phyloP scores from a whole-genome alignment of 2,888 invertebrate genomes.

The Bibio marci region DNA sequence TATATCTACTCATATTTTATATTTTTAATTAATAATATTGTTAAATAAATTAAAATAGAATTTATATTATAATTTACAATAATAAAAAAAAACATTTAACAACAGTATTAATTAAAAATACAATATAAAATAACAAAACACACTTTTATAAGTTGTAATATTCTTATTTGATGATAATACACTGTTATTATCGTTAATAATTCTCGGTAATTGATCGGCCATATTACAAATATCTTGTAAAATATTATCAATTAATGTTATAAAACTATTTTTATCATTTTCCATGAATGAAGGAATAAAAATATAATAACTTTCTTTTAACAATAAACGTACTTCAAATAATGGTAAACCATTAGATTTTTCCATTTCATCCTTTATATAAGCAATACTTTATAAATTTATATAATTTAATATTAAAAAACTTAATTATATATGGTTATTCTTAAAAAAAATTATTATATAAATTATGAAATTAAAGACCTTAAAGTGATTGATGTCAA shows the following conservation, averaged over 20 bases:
- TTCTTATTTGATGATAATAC: too few species aligned
- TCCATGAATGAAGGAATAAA: slow-evolving; percentile 59
- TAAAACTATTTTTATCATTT: slow-evolving; percentile 47
- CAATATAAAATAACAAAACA: too few species aligned
- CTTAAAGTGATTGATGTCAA: slow-evolving; percentile 21
- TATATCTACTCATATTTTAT: too few species aligned
- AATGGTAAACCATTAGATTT: slow-evolving; percentile 34
- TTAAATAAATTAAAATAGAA: too few species aligned
- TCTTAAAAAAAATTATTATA: too few species aligned
- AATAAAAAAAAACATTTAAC: too few species aligned
- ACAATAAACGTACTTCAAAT: slow-evolving; percentile 58
- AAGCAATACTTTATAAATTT: slow-evolving; percentile 6
- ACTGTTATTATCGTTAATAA: slow-evolving; percentile 31
- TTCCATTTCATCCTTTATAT: slow-evolving; percentile 9
- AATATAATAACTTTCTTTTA: slow-evolving; percentile 50
- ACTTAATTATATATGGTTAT: too few species aligned
- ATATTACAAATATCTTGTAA: slow-evolving; percentile 65
- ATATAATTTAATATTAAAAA: too few species aligned
- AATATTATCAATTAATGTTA: slow-evolving; percentile 49
- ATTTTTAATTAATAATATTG: too few species aligned
- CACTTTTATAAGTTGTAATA: too few species aligned
- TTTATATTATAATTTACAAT: too few species aligned
- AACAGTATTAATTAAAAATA: too few species aligned
- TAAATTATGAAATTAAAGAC: slow-evolving; percentile 13
- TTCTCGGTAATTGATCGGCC: slow-evolving; percentile 53